phyloP scores from a whole-genome alignment of 2,113 vertebrate genomes.

The Boulengeromyrus knoepffleri region DNA sequence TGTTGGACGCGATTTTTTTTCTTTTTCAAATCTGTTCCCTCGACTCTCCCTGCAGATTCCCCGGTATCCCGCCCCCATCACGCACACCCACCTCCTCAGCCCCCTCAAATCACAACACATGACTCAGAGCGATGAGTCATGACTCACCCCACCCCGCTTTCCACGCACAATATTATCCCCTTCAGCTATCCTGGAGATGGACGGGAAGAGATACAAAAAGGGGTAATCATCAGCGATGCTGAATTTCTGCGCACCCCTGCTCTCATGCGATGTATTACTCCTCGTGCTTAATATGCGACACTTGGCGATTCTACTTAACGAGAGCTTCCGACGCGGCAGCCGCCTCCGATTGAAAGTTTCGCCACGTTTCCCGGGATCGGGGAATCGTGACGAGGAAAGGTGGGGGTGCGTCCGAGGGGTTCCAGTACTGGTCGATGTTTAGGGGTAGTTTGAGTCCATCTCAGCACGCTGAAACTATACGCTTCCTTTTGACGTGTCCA shows the following conservation, averaged over 20 bases:
- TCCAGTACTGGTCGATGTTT: background rate
- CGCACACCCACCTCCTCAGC: constrained; percentile 1
- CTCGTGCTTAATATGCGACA: background rate
- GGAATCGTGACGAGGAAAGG: background rate
- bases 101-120: constrained; percentile 26
- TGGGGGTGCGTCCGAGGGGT: background rate
- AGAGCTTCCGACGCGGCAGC: background rate
- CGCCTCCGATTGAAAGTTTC: background rate
- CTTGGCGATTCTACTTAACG: background rate
- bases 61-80: background rate
- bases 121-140: constrained; percentile 41
- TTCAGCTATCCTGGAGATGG: background rate
- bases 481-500: background rate
- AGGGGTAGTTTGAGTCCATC: background rate
- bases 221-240: background rate
- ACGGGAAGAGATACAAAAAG: background rate
- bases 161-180: constrained; percentile 24
- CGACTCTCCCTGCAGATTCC: background rate
- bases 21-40: background rate
- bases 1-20: background rate
- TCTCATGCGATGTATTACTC: background rate
- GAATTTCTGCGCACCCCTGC: background rate
- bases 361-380: background rate
- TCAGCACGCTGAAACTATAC: background rate
- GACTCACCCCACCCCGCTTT: constrained; percentile 24